Conservation (phyloP, 2,888 invertebrate species). For the Agonopterix alstromeriana region DNA sequence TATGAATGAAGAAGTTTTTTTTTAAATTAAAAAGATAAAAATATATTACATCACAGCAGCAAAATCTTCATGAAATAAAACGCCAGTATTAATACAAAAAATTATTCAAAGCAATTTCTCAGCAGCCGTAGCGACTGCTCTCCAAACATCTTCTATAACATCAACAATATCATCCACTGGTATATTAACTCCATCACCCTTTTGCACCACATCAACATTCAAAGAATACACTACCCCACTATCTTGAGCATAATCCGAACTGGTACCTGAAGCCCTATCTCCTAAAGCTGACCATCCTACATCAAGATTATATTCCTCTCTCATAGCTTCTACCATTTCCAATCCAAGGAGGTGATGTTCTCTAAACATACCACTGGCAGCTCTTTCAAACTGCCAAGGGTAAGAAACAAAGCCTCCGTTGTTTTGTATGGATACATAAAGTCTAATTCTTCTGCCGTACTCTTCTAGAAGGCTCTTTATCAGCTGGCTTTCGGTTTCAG, state of each 20-base stretch:
- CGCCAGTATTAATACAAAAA: background rate
- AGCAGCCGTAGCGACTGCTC: constrained; percentile 39
- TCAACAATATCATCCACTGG: constrained; percentile 37
- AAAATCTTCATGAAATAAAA: no score
- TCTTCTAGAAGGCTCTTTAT: constrained; percentile 74
- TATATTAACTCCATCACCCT: constrained; percentile 37
- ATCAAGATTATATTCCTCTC: constrained; percentile 33
- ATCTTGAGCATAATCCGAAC: constrained; percentile 43
- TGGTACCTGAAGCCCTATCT: constrained; percentile 55
- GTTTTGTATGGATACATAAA: constrained; percentile 87
- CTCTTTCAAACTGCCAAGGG: constrained; percentile 80
- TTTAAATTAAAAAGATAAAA: no score
- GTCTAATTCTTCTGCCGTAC: constrained; percentile 59
- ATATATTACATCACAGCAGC: no score
- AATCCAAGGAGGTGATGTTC: constrained; percentile 43
- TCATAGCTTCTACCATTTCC: constrained; percentile 38
- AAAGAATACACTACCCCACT: constrained; percentile 38
- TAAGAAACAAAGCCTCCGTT: constrained; percentile 81
- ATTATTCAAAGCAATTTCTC: constrained; percentile 16
- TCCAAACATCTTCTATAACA: constrained; percentile 49
- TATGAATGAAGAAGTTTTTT: no score
- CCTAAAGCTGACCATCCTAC: constrained; percentile 38
- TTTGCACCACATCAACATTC: constrained; percentile 43
- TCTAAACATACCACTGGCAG: constrained; percentile 53
- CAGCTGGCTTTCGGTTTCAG: constrained; percentile 80